phyloP scores from a whole-genome alignment of 2,797 vertebrate genomes.

The Bradypus variegatus region DNA sequence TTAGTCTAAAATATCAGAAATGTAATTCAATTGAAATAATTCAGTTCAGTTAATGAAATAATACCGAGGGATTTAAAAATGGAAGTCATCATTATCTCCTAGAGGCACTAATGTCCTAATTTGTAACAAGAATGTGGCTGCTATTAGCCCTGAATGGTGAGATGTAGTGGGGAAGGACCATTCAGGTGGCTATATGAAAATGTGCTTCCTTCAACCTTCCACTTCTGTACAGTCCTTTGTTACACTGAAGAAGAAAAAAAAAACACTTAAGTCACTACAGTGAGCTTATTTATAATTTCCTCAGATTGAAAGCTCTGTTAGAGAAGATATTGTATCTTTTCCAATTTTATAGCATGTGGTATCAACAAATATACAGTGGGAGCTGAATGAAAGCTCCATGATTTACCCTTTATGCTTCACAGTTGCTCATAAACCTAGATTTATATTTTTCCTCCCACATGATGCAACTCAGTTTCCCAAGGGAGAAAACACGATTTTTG shows the following conservation, averaged over 20 bases:
- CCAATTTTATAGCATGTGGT: not conserved
- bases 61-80: not conserved
- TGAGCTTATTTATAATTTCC: not conserved
- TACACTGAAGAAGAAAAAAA: not conserved
- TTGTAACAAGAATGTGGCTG: not conserved
- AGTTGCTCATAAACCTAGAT: not conserved
- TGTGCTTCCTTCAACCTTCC: not conserved
- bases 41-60: not conserved
- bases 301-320: not conserved
- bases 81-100: not conserved
- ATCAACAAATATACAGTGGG: not conserved
- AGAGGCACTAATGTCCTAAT: not conserved
- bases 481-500: not conserved
- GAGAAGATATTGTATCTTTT: not conserved
- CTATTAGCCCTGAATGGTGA: not conserved
- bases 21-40: not conserved
- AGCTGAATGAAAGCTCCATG: not conserved
- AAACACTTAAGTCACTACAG: not conserved
- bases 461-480: not conserved
- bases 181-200: not conserved
- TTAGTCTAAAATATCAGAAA: not conserved
- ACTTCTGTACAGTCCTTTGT: not conserved
- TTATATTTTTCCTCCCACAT: not conserved
- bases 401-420: not conserved
- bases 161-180: not conserved